These are phyloP conservation scores for Bombus difficillimus DNA, from an alignment of 1,140 invertebrate species.

Conservation along the genomic window DNA sequence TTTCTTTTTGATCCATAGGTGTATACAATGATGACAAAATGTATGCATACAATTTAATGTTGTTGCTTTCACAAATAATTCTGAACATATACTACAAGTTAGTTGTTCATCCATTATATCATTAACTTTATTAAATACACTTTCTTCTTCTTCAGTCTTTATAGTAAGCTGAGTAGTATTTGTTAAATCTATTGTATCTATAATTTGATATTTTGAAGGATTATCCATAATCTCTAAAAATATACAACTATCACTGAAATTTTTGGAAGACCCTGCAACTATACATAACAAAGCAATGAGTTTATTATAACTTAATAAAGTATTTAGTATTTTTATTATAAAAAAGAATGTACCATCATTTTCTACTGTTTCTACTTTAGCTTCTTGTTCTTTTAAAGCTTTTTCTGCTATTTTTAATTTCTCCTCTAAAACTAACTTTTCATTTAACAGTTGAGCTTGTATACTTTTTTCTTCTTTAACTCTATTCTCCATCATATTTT, in stretches of 20 bases:
- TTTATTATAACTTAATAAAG: background rate
- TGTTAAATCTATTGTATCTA: slow-evolving; percentile 82
- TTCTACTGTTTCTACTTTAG: slow-evolving; percentile 61
- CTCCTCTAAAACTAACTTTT: slow-evolving; percentile 73
- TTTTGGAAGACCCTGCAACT: slow-evolving; percentile 27
- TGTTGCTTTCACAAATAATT: slow-evolving; percentile 88
- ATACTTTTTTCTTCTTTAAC: slow-evolving; percentile 82
- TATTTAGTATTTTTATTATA: background rate
- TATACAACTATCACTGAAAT: slow-evolving; percentile 50
- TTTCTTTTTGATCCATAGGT: slow-evolving; percentile 88
- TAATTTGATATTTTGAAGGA: slow-evolving; percentile 71
- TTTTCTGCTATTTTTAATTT: slow-evolving; percentile 81
- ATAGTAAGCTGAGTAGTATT: slow-evolving; percentile 53
- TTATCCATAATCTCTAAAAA: slow-evolving; percentile 64
- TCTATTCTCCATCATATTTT: slow-evolving; percentile 75
- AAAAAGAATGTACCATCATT: slow-evolving; percentile 42
- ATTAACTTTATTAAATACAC: slow-evolving; percentile 83
- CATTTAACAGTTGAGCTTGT: slow-evolving; percentile 80
- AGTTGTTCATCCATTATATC: slow-evolving; percentile 90
- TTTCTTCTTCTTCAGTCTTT: slow-evolving; percentile 74
- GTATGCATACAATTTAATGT: slow-evolving; percentile 90
- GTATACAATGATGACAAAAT: slow-evolving; percentile 90
- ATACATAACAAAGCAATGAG: slow-evolving; percentile 3
- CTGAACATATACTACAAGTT: slow-evolving; percentile 90
- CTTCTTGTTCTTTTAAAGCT: slow-evolving; percentile 80